A percentile compares a stretch with the other conserved stretches of the same genome.
Conservation (phyloP, 2,888 invertebrate genomes). For the Leptinotarsa tumamoca region DNA sequence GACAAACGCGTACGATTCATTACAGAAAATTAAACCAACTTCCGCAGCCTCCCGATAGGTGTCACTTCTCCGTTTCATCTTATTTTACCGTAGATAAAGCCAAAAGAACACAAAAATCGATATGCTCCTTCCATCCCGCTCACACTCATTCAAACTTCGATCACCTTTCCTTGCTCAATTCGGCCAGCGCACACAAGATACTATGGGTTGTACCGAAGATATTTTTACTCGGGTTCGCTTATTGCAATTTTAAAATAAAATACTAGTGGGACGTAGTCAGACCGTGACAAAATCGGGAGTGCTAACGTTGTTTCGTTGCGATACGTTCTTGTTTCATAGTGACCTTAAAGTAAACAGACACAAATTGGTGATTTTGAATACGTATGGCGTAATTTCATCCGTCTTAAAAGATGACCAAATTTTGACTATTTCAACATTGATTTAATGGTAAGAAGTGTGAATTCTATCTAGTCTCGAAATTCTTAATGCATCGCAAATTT, state of each 20-base stretch:
- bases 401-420: constrained; percentile 37
- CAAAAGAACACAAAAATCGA: constrained; percentile 63
- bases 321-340: constrained; percentile 2
- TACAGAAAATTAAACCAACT: constrained; percentile 32
- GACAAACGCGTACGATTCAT: constrained; percentile 17
- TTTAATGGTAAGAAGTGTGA: constrained; percentile 16
- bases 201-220: constrained; percentile 63
- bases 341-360: constrained; percentile 29
- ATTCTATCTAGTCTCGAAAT: not conserved
- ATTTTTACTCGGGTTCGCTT: constrained; percentile 62
- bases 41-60: constrained; percentile 61
- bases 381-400: constrained; percentile 46
- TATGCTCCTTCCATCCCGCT: constrained; percentile 56
- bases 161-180: constrained; percentile 55
- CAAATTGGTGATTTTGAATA: constrained; percentile 29
- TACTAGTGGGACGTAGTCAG: constrained; percentile 41
- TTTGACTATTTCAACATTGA: constrained; percentile 28
- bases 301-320: constrained; percentile 31
- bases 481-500: not conserved
- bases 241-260: constrained; percentile 63
- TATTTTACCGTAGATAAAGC: constrained; percentile 55
- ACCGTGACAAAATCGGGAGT: constrained; percentile 40
- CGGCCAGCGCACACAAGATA: constrained; percentile 59
- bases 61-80: constrained; percentile 53
- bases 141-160: constrained; percentile 47